phyloP scores from a whole-genome alignment of 2,888 invertebrate species.

The Liopterus haemorrhoidalis region DNA sequence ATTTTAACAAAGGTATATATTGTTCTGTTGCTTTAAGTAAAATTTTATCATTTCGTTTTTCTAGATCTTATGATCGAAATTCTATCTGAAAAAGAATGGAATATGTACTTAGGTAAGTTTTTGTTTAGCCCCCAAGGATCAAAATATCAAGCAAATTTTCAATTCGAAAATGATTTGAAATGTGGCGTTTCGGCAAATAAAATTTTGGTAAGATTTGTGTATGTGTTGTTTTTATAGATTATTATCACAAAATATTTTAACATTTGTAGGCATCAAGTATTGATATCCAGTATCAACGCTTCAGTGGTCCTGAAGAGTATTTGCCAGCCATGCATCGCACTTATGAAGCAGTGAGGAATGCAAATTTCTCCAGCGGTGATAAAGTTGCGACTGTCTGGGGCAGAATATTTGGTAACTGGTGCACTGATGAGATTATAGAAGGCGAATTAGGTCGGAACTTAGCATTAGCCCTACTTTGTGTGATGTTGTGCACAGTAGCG shows the following conservation, averaged over 20 bases:
- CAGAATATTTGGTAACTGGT: slow-evolving; percentile 67
- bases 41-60: slow-evolving; percentile 24
- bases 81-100: slow-evolving; percentile 53
- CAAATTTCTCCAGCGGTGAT: slow-evolving; percentile 56
- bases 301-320: slow-evolving; percentile 59
- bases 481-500: slow-evolving; percentile 70
- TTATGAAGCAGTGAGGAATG: slow-evolving; percentile 51
- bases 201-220: slow-evolving; percentile 47
- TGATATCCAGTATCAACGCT: slow-evolving; percentile 57
- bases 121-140: slow-evolving; percentile 64
- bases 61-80: slow-evolving; percentile 47
- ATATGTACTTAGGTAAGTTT: slow-evolving; percentile 60
- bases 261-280: slow-evolving; percentile 52
- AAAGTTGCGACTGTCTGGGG: slow-evolving; percentile 65
- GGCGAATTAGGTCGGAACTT: slow-evolving; percentile 71
- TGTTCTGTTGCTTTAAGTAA: neutral
- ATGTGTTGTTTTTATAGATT: no score
- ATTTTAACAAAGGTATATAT: slow-evolving; percentile 51
- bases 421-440: slow-evolving; percentile 70
- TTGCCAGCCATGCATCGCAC: slow-evolving; percentile 67
- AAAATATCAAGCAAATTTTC: slow-evolving; percentile 62
- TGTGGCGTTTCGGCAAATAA: slow-evolving; percentile 58
- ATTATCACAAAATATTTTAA: no score
- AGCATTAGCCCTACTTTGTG: slow-evolving; percentile 66
- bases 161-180: slow-evolving; percentile 53